These are phyloP conservation scores for Eleginops maclovinus DNA, from an alignment of 2,113 vertebrate genomes.

Conservation along the genomic window DNA sequence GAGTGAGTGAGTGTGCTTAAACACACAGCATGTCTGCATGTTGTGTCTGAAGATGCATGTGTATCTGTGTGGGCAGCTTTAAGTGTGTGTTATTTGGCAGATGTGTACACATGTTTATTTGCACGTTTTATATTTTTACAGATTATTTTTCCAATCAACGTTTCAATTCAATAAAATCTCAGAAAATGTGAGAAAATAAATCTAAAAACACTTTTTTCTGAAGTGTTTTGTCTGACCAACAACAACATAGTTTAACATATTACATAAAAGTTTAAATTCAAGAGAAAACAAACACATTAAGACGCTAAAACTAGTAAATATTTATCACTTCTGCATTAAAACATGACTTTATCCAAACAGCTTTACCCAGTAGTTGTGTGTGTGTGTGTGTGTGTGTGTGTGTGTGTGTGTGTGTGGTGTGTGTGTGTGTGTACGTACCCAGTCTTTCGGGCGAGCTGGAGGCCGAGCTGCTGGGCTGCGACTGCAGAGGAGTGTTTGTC, in stretches of 20 bases:
- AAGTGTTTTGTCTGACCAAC: background rate
- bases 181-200: too few relatives aligned
- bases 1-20: too few relatives aligned
- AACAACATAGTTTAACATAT: background rate
- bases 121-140: too few relatives aligned
- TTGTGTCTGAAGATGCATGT: background rate
- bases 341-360: too few relatives aligned
- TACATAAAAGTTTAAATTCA: background rate
- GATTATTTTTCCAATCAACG: too few relatives aligned
- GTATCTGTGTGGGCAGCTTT: background rate
- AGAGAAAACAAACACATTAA: background rate
- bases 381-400: background rate
- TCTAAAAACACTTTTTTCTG: background rate
- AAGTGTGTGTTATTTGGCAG: background rate
- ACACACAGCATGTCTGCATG: background rate
- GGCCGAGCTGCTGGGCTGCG: constrained; percentile 91
- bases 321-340: too few relatives aligned
- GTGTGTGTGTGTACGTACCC: constrained; percentile 71
- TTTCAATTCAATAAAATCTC: too few relatives aligned
- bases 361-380: too few relatives aligned
- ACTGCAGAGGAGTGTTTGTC: constrained; percentile 88
- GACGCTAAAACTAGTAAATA: background rate
- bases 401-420: constrained; percentile 13
- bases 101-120: too few relatives aligned
- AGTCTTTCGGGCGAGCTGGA: constrained; percentile 92